Conservation (phyloP, 1,140 invertebrate genomes). For the Thaumatotibia leucotreta region DNA sequence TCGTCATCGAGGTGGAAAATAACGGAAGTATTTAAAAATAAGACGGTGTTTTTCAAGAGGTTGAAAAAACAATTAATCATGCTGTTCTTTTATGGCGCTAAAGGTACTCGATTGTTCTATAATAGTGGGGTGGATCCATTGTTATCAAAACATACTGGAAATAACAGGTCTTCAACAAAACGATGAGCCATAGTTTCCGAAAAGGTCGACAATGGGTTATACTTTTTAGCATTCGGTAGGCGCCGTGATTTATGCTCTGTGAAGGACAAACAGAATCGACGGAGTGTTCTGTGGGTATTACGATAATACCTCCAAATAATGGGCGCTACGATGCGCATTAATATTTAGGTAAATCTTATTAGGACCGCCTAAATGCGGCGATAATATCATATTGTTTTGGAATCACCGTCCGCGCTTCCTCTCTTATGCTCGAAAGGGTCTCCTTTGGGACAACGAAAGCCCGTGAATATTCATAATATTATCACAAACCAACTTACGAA, state of each 20-base stretch:
- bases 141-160: conserved; percentile 37
- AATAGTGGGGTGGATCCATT: conserved; percentile 52
- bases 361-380: conserved; percentile 67
- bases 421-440: conserved; percentile 68
- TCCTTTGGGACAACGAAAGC: conserved; percentile 49
- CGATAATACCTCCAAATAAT: conserved; percentile 70
- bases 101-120: conserved; percentile 63
- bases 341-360: conserved; percentile 75
- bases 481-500: conserved; percentile 51
- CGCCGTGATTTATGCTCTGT: conserved; percentile 17
- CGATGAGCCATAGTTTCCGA: conserved; percentile 29
- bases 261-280: conserved; percentile 28
- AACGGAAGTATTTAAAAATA: conserved; percentile 73
- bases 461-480: conserved; percentile 66
- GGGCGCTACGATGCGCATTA: conserved; percentile 68
- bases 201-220: conserved; percentile 15
- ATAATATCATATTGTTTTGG: conserved; percentile 75
- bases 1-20: conserved; percentile 70
- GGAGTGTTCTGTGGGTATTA: conserved; percentile 44
- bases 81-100: conserved; percentile 58
- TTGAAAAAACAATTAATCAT: conserved; percentile 73
- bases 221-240: neutral
- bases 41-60: conserved; percentile 71
- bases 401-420: conserved; percentile 65
- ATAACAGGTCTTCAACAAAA: conserved; percentile 30